Base-by-base conservation (phyloP, 2,888 invertebrate genomes). In the Drosophila tanythrix region DNA sequence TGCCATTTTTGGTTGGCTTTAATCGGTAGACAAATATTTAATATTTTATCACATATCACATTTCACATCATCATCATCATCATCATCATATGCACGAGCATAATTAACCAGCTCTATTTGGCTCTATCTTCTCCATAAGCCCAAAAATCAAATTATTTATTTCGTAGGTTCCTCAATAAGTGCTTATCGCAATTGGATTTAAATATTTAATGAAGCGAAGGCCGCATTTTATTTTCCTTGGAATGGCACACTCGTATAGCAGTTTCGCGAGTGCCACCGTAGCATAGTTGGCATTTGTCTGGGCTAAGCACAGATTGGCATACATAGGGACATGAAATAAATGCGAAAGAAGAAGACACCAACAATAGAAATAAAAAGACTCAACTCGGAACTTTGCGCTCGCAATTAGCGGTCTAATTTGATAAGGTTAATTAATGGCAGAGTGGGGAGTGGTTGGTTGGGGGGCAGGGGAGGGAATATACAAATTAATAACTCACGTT, bases 121-220 rank as follows among this genome's bases (percentile, higher is more conserved):
- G 52, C 51, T 29, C 40, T 69, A 58, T 61, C 68, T 48, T 27
- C 18, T 11, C 11, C 7, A n/a, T 13, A 50, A 38, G 67, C 65
- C 68, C 55, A 2, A 62, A 60, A 62, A 65, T 25, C 59, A 53
- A 43, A 25, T 61, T 33, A 58, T 63, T 40, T 43, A 68, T 67
- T 46, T 53, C 29, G 56, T 29, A 35, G 53, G 69, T 53, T 74
- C 38, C 57, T 59, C 35, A 57, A 79, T 67, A 63, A 61, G 57
- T 63, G 76, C 76, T 79, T 79, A 82, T 82, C 79, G 76, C 72
- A 69, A 48, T 65, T 80, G 21, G 68, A 88, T 88, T 88, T 90
- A 61, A 90, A 90, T 90, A 76, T 71, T 73, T 79, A 81, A 88
- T 75, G 81, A 76, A 77, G 21, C 71, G 68, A 83, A 83, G 66